Percentiles rank a stretch among this genome's conserved stretches.
Evolutionary conservation across 2,888 invertebrate genomes (phyloP).

Genomic region (Neoitamus cyanurus): DNA sequence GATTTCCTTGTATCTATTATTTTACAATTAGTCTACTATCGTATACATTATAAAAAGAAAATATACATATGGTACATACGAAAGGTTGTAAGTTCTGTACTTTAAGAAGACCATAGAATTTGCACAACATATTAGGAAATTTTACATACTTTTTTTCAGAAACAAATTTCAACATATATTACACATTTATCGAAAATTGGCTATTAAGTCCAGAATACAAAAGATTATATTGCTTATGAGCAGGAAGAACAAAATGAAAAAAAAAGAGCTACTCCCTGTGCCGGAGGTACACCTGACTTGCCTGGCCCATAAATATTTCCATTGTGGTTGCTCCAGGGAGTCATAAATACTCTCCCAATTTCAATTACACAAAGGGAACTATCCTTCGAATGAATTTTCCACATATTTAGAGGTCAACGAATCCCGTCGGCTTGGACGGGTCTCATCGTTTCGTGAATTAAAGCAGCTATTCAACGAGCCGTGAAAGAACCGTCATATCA

Average conservation of each 20-base stretch:
- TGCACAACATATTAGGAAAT: too few relatives aligned
- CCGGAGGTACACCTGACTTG: constrained; percentile 47
- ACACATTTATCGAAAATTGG: too few relatives aligned
- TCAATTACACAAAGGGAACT: constrained; percentile 14
- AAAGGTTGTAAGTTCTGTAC: too few relatives aligned
- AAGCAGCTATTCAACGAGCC: constrained; percentile 9
- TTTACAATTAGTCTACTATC: too few relatives aligned
- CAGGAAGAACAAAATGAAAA: neutral
- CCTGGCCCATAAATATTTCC: constrained; percentile 47
- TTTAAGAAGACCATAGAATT: too few relatives aligned
- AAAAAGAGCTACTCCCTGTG: neutral
- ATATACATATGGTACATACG: too few relatives aligned
- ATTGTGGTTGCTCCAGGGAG: constrained; percentile 49
- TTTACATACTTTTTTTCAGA: too few relatives aligned
- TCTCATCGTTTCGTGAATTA: constrained; percentile 13
- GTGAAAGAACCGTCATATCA: constrained; percentile 27
- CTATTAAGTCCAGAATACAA: too few relatives aligned
- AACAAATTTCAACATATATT: too few relatives aligned
- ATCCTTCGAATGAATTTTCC: constrained; percentile 36
- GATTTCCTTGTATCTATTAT: too few relatives aligned
- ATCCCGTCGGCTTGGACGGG: neutral
- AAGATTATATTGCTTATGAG: neutral
- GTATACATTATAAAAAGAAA: too few relatives aligned
- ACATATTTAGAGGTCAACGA: constrained; percentile 41
- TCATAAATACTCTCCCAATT: constrained; percentile 49